Base-by-base conservation (phyloP, 1,140 invertebrate genomes). In the Planococcus citri region DNA sequence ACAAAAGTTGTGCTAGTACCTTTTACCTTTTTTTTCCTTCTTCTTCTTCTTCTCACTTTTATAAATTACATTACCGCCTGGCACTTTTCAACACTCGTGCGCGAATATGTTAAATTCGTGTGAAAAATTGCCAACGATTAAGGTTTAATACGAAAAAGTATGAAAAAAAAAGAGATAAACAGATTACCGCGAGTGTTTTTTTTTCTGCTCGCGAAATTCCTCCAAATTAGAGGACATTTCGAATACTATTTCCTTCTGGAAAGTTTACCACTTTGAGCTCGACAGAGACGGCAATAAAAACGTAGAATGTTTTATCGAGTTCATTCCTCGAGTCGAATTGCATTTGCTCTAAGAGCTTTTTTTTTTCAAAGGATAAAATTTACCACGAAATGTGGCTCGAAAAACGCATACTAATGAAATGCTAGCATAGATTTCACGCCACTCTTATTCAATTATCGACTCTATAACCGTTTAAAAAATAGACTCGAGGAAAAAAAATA, bases 111-210 rank as follows among this genome's bases (percentile, higher is more conserved):
- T 51, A 51, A 51, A 51, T 51, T 51, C 41, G n/a, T 17, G 41
- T 51, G 41, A 51, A 51, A 51, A 51, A 51, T 51, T 51, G 41
- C 41, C 41, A 51, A 51, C 41, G 41, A 51, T 51, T 51, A 51
- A 20, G 41, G 41, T 51, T 20, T 51, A 51, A 51, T 51, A 51
- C 41, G 41, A 51, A 51, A 12, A 33, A 6, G 41, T 51, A 51
- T n/a, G n/a, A n/a, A 20, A 51, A 51, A 51, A 51, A 51, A 12
- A 3, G 6, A 51, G 41, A 51, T 51, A 51, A 51, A 51, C 41
- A 51, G 41, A 51, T 51, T 51, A 51, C 41, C 41, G 41, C 33
- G 33, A 14, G 6, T 8, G 17, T n/a, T 51, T 51, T 51, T 51
- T n/a, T n/a, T n/a, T n/a, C n/a, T n/a, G n/a, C n/a, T n/a, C n/a